A percentile compares a stretch with the other conserved stretches of the same genome.
Evolutionary conservation across 2,888 invertebrate genomes (phyloP).

Genomic region (Hylaea fasciaria): DNA sequence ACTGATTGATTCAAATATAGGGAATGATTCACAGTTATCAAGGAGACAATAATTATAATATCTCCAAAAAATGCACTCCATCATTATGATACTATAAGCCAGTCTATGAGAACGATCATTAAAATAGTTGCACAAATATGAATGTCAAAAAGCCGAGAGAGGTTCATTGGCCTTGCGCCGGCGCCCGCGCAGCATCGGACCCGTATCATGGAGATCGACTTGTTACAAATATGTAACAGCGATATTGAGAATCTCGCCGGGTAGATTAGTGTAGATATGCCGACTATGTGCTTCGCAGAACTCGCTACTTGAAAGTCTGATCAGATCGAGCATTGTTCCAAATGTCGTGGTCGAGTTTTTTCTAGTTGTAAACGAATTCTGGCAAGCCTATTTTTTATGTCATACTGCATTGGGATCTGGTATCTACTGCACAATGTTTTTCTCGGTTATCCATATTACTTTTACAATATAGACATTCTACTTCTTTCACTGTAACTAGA

Average conservation of each 20-base stretch:
- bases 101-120: conserved; percentile 6
- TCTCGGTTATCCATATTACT: too few species aligned
- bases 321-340: too few species aligned
- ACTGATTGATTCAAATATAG: too few species aligned
- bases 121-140: conserved; percentile 31
- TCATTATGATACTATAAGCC: not conserved
- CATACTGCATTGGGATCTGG: too few species aligned
- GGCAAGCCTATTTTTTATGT: too few species aligned
- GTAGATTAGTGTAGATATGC: conserved; percentile 33
- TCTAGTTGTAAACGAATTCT: too few species aligned
- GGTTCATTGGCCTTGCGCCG: conserved; percentile 39
- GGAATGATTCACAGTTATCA: too few species aligned
- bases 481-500: too few species aligned
- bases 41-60: not conserved
- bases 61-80: not conserved
- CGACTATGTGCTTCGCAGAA: conserved; percentile 2
- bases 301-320: not conserved
- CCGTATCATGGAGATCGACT: conserved; percentile 44
- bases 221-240: conserved; percentile 49
- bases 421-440: too few species aligned
- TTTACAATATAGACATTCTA: too few species aligned
- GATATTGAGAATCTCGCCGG: conserved; percentile 40
- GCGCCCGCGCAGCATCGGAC: conserved; percentile 34
- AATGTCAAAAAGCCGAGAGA: conserved; percentile 30
- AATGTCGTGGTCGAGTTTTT: not conserved